Evolutionary conservation across 1,140 invertebrate genomes (phyloP).

Genomic region (Pseudobourletiella spinata): DNA sequence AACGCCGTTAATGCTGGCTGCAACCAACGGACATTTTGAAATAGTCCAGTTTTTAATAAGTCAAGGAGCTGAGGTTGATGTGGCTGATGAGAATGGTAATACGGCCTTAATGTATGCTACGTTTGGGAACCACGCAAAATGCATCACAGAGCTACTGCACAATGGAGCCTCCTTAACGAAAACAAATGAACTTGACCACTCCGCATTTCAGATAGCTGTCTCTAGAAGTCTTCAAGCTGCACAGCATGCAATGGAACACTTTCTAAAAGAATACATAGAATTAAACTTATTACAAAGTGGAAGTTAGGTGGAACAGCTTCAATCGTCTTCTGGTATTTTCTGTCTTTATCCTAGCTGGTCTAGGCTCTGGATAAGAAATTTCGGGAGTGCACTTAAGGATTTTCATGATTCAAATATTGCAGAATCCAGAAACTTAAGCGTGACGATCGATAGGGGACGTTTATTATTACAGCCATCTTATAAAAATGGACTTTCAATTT

Average conservation of each 20-base stretch:
- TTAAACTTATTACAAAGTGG: slow-evolving; percentile 11
- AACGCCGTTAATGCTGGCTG: slow-evolving; percentile 24
- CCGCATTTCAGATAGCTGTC: slow-evolving; percentile 20
- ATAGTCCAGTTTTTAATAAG: slow-evolving; percentile 15
- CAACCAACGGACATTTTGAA: slow-evolving; percentile 27
- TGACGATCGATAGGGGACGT: too few relatives aligned
- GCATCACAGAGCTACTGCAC: slow-evolving; percentile 13
- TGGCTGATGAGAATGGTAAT: slow-evolving; percentile 23
- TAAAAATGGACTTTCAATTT: too few relatives aligned
- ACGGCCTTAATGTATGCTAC: slow-evolving; percentile 27
- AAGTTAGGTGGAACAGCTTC: too few relatives aligned
- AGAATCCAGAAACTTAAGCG: too few relatives aligned
- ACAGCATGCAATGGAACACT: slow-evolving; percentile 32
- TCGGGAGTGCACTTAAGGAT: too few relatives aligned
- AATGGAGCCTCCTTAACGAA: slow-evolving; percentile 18
- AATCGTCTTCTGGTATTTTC: too few relatives aligned
- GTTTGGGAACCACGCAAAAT: slow-evolving; percentile 22
- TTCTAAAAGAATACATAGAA: slow-evolving; percentile 23
- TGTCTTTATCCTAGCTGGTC: too few relatives aligned
- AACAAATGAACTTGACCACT: slow-evolving; percentile 22
- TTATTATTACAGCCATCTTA: too few relatives aligned
- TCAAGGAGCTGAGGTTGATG: slow-evolving; percentile 14
- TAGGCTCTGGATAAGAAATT: too few relatives aligned
- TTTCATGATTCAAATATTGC: too few relatives aligned
- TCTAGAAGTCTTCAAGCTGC: slow-evolving; percentile 19